phyloP scores from a whole-genome alignment of 2,888 invertebrate genomes.

The Trichopoda pennipes region DNA sequence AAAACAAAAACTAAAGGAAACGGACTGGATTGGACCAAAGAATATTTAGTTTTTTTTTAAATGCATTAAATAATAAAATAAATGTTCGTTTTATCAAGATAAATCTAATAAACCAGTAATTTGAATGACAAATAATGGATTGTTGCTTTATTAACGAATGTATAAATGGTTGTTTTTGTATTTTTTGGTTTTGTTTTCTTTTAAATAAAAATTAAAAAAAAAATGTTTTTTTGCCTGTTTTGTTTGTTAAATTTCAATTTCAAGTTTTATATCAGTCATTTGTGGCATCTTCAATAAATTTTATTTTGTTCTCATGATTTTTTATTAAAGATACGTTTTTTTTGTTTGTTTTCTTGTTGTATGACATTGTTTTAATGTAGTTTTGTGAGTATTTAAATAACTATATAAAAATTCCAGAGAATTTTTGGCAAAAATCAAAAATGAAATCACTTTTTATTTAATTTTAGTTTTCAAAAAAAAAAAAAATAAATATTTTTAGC shows the following conservation, averaged over 20 bases:
- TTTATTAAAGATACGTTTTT: conserved; percentile 31
- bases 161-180: not conserved
- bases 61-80: conserved; percentile 24
- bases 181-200: not conserved
- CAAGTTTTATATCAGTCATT: conserved; percentile 45
- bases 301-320: conserved; percentile 47
- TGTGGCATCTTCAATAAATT: conserved; percentile 21
- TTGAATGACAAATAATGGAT: conserved; percentile 54
- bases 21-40: not conserved
- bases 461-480: not conserved
- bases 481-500: no score
- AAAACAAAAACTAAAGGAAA: conserved; percentile 6
- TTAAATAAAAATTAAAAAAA: not conserved
- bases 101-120: conserved; percentile 35
- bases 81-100: conserved; percentile 45
- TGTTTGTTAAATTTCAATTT: conserved; percentile 10
- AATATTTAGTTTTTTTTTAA: conserved; percentile 14
- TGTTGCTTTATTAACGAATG: not conserved
- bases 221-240: not conserved
- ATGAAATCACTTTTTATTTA: conserved; percentile 40
- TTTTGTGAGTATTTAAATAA: conserved; percentile 30
- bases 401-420: conserved; percentile 45
- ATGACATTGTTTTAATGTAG: not conserved
- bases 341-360: not conserved
- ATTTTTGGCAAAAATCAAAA: conserved; percentile 25